phyloP scores from a whole-genome alignment of 2,888 invertebrate genomes.

The Noctua comes region DNA sequence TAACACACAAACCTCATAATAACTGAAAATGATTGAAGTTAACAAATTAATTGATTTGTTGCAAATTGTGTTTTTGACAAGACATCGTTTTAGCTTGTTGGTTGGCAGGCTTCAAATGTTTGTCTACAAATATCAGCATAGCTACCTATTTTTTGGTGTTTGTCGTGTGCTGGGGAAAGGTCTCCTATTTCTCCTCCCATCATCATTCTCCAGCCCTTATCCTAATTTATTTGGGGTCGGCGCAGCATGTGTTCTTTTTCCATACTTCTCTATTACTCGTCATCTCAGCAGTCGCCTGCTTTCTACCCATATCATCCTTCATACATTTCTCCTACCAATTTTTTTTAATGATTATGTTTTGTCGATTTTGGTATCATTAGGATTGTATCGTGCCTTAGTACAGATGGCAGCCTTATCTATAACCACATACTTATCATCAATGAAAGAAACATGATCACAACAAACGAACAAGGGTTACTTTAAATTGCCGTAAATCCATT shows the following conservation, averaged over 20 bases:
- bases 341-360: too few relatives aligned
- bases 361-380: background rate
- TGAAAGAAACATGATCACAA: constrained; percentile 16
- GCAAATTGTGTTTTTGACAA: constrained; percentile 29
- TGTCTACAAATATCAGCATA: background rate
- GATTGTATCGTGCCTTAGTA: background rate
- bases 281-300: too few relatives aligned
- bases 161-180: background rate
- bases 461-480: constrained; percentile 3
- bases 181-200: background rate
- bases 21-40: constrained; percentile 35
- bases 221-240: too few relatives aligned
- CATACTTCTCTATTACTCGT: too few relatives aligned
- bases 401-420: background rate
- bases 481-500: constrained; percentile 8
- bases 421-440: constrained; percentile 1
- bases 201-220: too few relatives aligned
- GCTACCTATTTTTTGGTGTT: background rate
- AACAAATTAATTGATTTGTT: constrained; percentile 25
- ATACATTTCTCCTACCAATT: background rate
- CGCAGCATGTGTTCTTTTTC: too few relatives aligned
- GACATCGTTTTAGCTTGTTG: constrained; percentile 16
- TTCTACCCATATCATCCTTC: too few relatives aligned
- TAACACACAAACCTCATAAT: constrained; percentile 46
- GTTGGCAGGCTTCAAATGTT: background rate